These are phyloP conservation scores for Rhagophthalmus giganteus DNA, from an alignment of 2,888 invertebrate genomes.

Conservation along the genomic window DNA sequence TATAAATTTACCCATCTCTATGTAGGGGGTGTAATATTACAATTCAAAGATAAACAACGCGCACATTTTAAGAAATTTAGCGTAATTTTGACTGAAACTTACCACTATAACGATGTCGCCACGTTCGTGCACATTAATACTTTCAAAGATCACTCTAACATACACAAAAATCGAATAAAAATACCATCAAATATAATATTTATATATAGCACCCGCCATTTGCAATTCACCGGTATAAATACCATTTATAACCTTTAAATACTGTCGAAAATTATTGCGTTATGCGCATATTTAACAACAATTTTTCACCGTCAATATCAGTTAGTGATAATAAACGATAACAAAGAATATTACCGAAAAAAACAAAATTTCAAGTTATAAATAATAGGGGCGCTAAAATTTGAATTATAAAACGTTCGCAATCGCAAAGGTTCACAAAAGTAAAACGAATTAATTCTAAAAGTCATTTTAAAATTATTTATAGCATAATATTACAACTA, in stretches of 20 bases:
- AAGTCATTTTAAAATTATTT: neutral
- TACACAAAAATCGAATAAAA: slow-evolving; percentile 26
- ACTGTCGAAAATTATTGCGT: too few species aligned
- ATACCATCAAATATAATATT: slow-evolving; percentile 51
- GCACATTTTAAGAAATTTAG: slow-evolving; percentile 29
- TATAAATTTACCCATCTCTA: slow-evolving; percentile 51
- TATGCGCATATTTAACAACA: too few species aligned
- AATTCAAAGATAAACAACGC: slow-evolving; percentile 48
- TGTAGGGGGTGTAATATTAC: slow-evolving; percentile 52
- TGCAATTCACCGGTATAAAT: slow-evolving; percentile 45
- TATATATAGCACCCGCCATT: slow-evolving; percentile 56
- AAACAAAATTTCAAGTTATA: neutral
- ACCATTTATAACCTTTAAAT: slow-evolving; percentile 18
- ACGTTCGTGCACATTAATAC: neutral
- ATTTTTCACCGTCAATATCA: too few species aligned
- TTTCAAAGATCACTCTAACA: slow-evolving; percentile 16
- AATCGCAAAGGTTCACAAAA: too few species aligned
- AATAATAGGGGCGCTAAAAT: neutral
- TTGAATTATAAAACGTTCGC: neutral
- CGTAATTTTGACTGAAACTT: slow-evolving; percentile 25
- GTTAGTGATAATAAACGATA: too few species aligned
- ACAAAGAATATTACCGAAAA: too few species aligned
- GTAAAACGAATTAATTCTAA: neutral
- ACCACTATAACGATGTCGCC: slow-evolving; percentile 31
- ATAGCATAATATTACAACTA: neutral